These are phyloP conservation scores for Pangasius djambal DNA, from an alignment of 2,797 vertebrate species.

Conservation along the genomic window DNA sequence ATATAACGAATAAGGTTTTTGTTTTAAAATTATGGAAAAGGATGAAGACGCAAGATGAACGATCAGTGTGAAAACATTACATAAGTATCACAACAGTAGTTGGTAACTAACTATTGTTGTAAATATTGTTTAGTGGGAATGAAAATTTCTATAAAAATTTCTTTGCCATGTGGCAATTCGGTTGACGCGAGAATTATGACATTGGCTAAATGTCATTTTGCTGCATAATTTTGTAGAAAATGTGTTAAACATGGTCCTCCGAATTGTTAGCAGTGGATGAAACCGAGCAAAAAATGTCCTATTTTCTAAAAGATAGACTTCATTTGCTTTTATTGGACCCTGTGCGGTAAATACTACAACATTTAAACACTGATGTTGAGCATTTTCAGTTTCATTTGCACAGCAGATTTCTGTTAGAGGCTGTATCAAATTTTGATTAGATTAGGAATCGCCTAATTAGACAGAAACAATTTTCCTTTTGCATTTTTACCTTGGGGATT, in stretches of 20 bases:
- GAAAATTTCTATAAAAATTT: neutral
- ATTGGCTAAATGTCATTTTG: neutral
- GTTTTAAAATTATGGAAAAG: neutral
- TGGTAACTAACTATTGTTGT: neutral
- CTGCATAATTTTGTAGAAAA: neutral
- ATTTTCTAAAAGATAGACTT: neutral
- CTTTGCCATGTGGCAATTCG: neutral
- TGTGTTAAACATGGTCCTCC: neutral
- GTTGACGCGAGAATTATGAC: neutral
- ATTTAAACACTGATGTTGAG: neutral
- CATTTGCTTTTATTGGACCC: neutral
- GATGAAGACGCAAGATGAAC: neutral
- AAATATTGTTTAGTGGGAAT: neutral
- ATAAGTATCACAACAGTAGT: neutral
- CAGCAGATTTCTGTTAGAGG: neutral
- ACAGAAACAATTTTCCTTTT: neutral
- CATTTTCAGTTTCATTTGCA: neutral
- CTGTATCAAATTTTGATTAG: neutral
- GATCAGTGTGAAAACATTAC: neutral
- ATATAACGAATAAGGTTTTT: neutral
- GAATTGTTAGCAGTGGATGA: neutral
- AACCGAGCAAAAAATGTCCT: neutral
- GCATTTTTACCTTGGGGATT: neutral
- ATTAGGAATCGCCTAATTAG: neutral
- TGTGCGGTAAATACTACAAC: neutral